These are phyloP conservation scores for Stenchaetothrips biformis DNA, from an alignment of 2,888 invertebrate species.

Conservation along the genomic window DNA sequence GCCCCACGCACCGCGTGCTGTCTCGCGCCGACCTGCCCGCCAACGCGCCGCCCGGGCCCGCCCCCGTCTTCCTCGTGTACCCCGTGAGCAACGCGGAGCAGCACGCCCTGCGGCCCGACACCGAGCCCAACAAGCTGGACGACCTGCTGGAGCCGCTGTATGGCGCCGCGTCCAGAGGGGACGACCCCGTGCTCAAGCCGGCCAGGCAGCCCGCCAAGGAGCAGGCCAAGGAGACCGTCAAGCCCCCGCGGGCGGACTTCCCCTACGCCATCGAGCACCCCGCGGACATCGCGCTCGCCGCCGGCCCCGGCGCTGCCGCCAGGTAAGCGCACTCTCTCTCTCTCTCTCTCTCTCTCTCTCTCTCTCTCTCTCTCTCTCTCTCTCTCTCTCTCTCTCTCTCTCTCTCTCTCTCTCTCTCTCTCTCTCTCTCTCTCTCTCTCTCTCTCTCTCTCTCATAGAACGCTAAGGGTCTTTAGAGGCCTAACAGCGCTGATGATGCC, in stretches of 20 bases:
- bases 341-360: no score
- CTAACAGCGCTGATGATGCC: no score
- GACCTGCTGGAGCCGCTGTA: background rate
- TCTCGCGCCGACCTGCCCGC: constrained; percentile 12
- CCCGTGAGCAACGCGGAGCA: constrained; percentile 39
- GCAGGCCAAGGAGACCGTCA: background rate
- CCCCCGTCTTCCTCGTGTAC: constrained; percentile 16
- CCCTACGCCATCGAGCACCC: constrained; percentile 14
- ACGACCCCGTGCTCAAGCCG: constrained; percentile 18
- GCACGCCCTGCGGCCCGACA: constrained; percentile 46
- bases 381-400: no score
- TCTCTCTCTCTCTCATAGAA: no score
- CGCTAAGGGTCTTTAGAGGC: no score
- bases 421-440: no score
- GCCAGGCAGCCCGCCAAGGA: background rate
- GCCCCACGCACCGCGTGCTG: constrained; percentile 20
- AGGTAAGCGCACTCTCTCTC: background rate
- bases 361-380: no score
- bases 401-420: no score
- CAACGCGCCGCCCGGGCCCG: background rate
- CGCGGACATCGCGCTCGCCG: background rate
- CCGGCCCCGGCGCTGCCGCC: background rate
- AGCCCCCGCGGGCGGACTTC: background rate
- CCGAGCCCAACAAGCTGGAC: constrained; percentile 37
- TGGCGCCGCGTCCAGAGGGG: background rate